Base-by-base conservation (phyloP, 2,797 vertebrate species). In the Esox masquinongy region DNA sequence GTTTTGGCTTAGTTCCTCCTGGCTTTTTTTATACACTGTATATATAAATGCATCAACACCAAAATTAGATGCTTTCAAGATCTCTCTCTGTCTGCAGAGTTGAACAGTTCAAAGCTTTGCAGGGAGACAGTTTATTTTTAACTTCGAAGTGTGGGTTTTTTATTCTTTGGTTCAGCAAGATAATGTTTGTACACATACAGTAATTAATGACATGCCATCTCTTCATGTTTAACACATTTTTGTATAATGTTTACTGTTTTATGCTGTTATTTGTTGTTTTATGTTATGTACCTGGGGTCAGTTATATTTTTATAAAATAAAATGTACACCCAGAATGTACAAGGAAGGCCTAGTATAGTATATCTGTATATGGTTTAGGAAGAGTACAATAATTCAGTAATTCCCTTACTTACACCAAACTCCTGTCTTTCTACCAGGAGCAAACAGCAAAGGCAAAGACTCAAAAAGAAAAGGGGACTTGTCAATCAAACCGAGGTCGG, bases 391-490 rank as follows among this genome's bases (percentile, higher is more conserved):
- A 69, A 36, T 39, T 26, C 16, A 9, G 2, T 53, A 49, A 22
- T 5, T 75, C 31, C 22, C 22, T 75, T 36, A 74, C 75, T 64
- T 77, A 74, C 31, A 78, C 7, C 66, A 59, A 61, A 26, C 69
- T 77, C 74, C 47, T 79, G 47, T 81, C 36, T 86, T 72, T 74
- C 67, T 73, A 47, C 63, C 85, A 97, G 96, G 95, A 86, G 88
- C 92, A 73, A 94, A 84, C 79, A 81, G 87, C 86, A 95, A 95
- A 84, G 85, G 82, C 91, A 96, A 96, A 84, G 85, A 95, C 83
- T 95, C 93, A 73, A 96, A 96, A 84, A 94, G 95, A 89, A 95
- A 93, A 88, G 96, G 95, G 68, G 95, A 96, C 77, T 92, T 95
- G 89, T 93, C 94, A 82, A 88, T 93, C 76, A 94, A 93, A 85